phyloP scores from a whole-genome alignment of 2,797 vertebrate genomes.

The Diplodus sargus region DNA sequence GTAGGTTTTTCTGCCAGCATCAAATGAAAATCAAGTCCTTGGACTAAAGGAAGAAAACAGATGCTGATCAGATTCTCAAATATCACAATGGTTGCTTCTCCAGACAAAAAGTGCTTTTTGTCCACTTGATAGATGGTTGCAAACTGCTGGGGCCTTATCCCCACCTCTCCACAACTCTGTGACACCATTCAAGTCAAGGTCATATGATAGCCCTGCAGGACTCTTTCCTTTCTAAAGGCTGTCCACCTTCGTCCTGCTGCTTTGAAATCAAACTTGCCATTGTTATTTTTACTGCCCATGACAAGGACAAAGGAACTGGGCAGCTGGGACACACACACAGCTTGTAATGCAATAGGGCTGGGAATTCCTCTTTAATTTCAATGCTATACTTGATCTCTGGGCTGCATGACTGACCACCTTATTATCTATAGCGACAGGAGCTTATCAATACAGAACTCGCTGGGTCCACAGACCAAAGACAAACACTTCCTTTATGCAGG shows the following conservation, averaged over 20 bases:
- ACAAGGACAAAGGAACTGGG: constrained; percentile 82
- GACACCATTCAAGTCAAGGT: constrained; percentile 81
- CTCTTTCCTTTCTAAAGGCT: constrained; percentile 69
- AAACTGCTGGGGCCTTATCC: constrained; percentile 69
- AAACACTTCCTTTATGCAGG: constrained; percentile 87
- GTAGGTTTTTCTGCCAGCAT: background rate
- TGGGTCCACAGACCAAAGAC: constrained; percentile 87
- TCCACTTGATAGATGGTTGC: constrained; percentile 71
- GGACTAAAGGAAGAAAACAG: constrained; percentile 23
- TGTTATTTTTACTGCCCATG: constrained; percentile 85
- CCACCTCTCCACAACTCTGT: constrained; percentile 67
- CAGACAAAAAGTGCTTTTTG: constrained; percentile 73
- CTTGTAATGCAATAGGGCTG: constrained; percentile 91
- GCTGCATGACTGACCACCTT: constrained; percentile 93
- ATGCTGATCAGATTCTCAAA: constrained; percentile 53
- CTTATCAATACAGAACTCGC: constrained; percentile 82
- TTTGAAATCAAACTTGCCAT: constrained; percentile 84
- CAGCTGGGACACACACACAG: constrained; percentile 69
- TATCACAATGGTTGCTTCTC: constrained; percentile 55
- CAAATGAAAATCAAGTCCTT: constrained; percentile 17
- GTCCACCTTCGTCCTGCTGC: constrained; percentile 78
- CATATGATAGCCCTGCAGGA: constrained; percentile 80
- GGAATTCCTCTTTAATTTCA: constrained; percentile 91
- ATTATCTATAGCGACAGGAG: constrained; percentile 90
- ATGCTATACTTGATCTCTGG: constrained; percentile 92